Evolutionary conservation across 2,113 vertebrate species (phyloP).

Genomic region (Macrotis lagotis): DNA sequence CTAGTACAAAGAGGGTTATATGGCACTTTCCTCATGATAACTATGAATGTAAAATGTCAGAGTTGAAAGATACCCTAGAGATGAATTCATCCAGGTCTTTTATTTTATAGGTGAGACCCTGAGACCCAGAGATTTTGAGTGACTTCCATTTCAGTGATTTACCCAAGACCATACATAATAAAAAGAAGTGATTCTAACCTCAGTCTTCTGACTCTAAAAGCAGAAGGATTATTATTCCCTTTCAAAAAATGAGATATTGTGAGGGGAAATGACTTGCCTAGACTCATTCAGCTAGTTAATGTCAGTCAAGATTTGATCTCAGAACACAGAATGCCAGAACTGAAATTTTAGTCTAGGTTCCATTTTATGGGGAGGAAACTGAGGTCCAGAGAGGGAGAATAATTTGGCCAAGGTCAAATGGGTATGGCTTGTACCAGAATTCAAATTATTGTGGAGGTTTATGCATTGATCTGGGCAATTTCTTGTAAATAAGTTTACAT

Average conservation of each 20-base stretch:
- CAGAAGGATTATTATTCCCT: background rate
- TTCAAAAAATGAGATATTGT: background rate
- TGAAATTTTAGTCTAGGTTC: background rate
- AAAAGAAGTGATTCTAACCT: background rate
- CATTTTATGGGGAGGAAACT: too few species aligned
- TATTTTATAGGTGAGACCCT: background rate
- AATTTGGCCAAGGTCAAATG: background rate
- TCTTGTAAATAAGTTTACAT: background rate
- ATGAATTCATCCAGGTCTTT: background rate
- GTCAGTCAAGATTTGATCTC: too few species aligned
- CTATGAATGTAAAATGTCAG: background rate
- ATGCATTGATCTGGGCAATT: background rate
- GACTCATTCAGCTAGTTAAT: background rate
- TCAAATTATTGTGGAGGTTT: background rate
- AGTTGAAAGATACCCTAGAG: background rate
- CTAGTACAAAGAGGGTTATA: background rate
- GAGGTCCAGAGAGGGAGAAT: background rate
- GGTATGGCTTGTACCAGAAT: background rate
- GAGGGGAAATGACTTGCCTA: background rate
- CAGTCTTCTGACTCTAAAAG: background rate
- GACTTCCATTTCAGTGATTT: background rate
- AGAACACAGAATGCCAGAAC: fast-evolving
- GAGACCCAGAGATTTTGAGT: background rate
- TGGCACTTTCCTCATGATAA: background rate
- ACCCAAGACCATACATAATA: background rate